Conservation (phyloP, 1,140 invertebrate genomes). For the Apolygus lucorum region DNA sequence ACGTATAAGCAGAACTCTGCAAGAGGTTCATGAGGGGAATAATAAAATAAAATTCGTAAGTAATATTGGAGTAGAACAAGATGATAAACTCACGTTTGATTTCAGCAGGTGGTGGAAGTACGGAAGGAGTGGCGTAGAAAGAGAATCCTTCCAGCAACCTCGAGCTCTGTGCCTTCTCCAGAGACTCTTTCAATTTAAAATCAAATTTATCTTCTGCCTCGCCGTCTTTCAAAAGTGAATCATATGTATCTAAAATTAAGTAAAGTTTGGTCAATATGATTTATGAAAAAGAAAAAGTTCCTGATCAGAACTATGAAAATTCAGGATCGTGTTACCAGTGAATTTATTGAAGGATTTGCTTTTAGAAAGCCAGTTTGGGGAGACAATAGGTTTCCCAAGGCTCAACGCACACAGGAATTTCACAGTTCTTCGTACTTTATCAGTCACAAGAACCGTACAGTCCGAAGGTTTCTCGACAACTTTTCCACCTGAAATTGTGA, state of each 20-base stretch:
- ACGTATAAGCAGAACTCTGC: too few species aligned
- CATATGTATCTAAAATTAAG: conserved; percentile 35
- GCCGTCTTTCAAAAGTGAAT: conserved; percentile 41
- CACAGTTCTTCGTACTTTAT: conserved; percentile 43
- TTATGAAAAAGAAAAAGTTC: too few species aligned
- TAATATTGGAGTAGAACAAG: too few species aligned
- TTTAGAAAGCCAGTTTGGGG: conserved; percentile 40
- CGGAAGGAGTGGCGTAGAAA: conserved; percentile 41
- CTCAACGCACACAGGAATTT: conserved; percentile 45
- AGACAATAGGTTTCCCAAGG: conserved; percentile 41
- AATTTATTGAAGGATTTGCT: conserved; percentile 36
- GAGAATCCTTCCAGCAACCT: conserved; percentile 39
- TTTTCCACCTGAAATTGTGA: conserved; percentile 36
- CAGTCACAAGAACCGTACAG: conserved; percentile 43
- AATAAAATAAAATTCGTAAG: too few species aligned
- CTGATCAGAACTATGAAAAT: too few species aligned
- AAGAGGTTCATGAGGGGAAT: too few species aligned
- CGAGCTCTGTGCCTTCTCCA: conserved; percentile 36
- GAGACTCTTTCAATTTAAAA: conserved; percentile 40
- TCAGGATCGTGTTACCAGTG: conserved; percentile 23
- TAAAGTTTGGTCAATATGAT: too few species aligned
- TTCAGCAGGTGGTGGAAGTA: conserved; percentile 40
- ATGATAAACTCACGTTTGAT: conserved; percentile 41
- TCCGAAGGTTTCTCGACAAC: conserved; percentile 38
- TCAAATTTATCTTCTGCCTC: conserved; percentile 40